phyloP scores from a whole-genome alignment of 2,888 invertebrate species.

The Diaphora mendica region DNA sequence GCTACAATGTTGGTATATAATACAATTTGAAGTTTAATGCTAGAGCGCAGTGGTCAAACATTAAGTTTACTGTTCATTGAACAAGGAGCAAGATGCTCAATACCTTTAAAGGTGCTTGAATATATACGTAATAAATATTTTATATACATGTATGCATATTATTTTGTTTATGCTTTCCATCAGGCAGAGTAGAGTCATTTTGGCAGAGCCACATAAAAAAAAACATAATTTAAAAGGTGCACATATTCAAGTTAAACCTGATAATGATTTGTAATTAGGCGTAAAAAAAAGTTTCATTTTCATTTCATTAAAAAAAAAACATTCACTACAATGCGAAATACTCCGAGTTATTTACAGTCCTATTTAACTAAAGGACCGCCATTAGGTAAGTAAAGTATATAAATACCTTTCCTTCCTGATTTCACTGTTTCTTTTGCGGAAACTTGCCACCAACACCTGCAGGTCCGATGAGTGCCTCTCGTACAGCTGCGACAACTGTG shows the following conservation, averaged over 20 bases:
- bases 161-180: too few species aligned
- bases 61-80: neutral
- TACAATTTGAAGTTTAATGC: neutral
- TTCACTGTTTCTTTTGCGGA: slow-evolving; percentile 94
- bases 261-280: neutral
- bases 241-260: neutral
- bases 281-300: neutral
- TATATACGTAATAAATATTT: too few species aligned
- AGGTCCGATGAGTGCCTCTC: slow-evolving; percentile 95
- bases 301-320: too few species aligned
- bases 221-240: neutral
- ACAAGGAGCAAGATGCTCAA: neutral
- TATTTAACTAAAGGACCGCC: neutral
- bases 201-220: too few species aligned
- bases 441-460: slow-evolving; percentile 94
- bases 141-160: too few species aligned
- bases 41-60: neutral
- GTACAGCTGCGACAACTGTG: slow-evolving; percentile 95
- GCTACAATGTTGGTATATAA: neutral
- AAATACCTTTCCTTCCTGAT: slow-evolving; percentile 93
- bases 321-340: neutral
- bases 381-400: neutral
- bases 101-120: neutral
- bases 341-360: neutral
- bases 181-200: too few species aligned